phyloP scores from a whole-genome alignment of 2,113 vertebrate species.

The Vimba vimba region DNA sequence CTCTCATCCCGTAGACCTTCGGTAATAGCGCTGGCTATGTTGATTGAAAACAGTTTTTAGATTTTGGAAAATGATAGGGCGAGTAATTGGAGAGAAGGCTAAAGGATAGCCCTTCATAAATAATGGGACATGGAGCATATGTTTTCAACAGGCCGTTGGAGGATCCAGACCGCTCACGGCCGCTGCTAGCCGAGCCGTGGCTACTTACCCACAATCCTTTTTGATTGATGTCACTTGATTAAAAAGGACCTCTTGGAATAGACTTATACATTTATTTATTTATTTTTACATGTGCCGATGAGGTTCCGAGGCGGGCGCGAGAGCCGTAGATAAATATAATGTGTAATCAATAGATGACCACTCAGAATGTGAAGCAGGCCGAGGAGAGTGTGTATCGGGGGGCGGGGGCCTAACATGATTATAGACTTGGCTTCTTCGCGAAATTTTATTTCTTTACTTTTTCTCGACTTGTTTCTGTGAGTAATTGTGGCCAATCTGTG shows the following conservation, averaged over 20 bases:
- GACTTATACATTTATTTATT: slow-evolving; percentile 80
- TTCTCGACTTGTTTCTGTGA: slow-evolving; percentile 47
- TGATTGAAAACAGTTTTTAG: slow-evolving; percentile 99
- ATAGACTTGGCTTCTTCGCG: slow-evolving; percentile 70
- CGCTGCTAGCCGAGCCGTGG: slow-evolving; percentile 77
- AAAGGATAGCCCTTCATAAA: slow-evolving; percentile 97
- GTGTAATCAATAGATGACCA: slow-evolving; percentile 86
- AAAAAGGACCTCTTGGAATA: slow-evolving; percentile 77
- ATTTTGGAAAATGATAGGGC: slow-evolving; percentile 99
- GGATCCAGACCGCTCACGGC: slow-evolving; percentile 64
- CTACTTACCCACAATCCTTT: slow-evolving; percentile 74
- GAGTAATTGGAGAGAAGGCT: slow-evolving; percentile 98
- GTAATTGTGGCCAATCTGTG: slow-evolving; percentile 58
- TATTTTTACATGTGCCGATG: slow-evolving; percentile 62
- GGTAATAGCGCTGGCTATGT: slow-evolving; percentile 95
- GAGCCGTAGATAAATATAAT: slow-evolving; percentile 78
- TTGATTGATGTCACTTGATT: slow-evolving; percentile 88
- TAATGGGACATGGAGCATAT: slow-evolving; percentile 99
- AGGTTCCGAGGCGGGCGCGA: slow-evolving; percentile 58
- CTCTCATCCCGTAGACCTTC: slow-evolving; percentile 83
- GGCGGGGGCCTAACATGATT: slow-evolving; percentile 76
- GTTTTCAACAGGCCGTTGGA: slow-evolving; percentile 76
- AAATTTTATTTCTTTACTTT: slow-evolving; percentile 62
- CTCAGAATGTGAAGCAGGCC: slow-evolving; percentile 73
- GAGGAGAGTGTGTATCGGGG: slow-evolving; percentile 65